Evolutionary conservation across 2,113 vertebrate species (phyloP), one percentile per base, ranked within the genome.

Genomic region (Callospermophilus lateralis): DNA sequence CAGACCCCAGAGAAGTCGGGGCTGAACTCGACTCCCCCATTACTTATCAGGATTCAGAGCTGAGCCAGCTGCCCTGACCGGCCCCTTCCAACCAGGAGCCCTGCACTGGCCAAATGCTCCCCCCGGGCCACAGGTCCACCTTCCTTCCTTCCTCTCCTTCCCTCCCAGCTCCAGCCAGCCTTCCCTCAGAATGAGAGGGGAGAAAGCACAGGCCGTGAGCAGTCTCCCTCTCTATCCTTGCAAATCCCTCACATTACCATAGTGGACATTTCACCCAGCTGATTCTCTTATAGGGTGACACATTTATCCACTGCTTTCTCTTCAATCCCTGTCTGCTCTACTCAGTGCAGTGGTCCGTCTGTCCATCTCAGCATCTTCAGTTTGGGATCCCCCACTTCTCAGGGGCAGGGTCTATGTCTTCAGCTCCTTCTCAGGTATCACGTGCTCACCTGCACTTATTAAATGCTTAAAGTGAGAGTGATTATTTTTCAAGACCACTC

Each of bases 261-360:
- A 12, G 4, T 8, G 2, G 15, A 17, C 17, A 42, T 55, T 58
- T 65, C 32, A 51, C 32, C 48, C 37, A 65, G 42, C 17, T 30
- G 8, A 8, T 11, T 78, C 55, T 55, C 15, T 8, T 8, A 34
- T 2, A 22, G 0, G 0, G 10, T 9, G 51, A 15, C 61, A 39
- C 39, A 28, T 55, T 17, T 51, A 3, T 6, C 30, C 34, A 20
- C 32, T 12, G 12, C 16, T 24, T 68, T 22, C 32, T 63, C 26
- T 26, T 9, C n/a, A 37, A 37, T 32, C 34, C 45, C 30, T 78
- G 1, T 45, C 32, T 28, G 37, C 34, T 88, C n/a, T 24, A 4
- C 53, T 8, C 15, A 53, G 39, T 68, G 24, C 32, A 12, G 48
- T 6, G 8, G 2, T 45, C 68, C 8, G 1, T 89, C 79, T 79